These are phyloP conservation scores for Volucella bombylans DNA, from an alignment of 2,888 invertebrate species.

Conservation along the genomic window DNA sequence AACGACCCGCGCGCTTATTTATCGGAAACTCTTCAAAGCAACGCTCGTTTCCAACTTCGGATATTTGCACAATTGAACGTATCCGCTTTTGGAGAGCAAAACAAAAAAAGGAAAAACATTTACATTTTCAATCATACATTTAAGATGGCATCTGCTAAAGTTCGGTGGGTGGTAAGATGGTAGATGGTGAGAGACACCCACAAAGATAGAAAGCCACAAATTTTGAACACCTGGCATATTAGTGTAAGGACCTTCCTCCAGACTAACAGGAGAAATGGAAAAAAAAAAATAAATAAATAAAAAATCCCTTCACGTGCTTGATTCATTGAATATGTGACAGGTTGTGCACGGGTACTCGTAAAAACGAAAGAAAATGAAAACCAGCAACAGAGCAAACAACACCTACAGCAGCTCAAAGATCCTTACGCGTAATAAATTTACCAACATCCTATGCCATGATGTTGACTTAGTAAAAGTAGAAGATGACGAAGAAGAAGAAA, in stretches of 20 bases:
- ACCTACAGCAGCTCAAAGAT: conserved; percentile 46
- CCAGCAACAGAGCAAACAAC: conserved; percentile 19
- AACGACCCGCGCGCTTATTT: conserved; percentile 6
- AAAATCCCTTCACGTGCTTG: conserved; percentile 62
- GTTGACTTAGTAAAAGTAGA: conserved; percentile 39
- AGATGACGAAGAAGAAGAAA: background rate
- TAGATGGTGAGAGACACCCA: conserved; percentile 1
- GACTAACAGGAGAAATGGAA: background rate
- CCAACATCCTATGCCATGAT: conserved; percentile 44
- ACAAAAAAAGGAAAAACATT: conserved; percentile 21
- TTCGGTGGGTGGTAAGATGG: conserved; percentile 11
- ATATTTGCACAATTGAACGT: conserved; percentile 61
- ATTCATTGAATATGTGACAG: conserved; percentile 56
- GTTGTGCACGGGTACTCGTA: background rate
- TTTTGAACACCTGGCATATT: conserved; percentile 55
- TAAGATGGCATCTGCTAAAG: conserved; percentile 56
- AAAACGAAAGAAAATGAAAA: background rate
- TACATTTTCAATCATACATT: conserved; percentile 72
- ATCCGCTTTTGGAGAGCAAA: conserved; percentile 19
- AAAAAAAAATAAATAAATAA: conserved; percentile 5
- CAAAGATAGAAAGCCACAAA: conserved; percentile 31
- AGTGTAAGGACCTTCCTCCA: background rate
- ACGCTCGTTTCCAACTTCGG: conserved; percentile 15
- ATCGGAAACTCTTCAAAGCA: conserved; percentile 14
- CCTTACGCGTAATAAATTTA: conserved; percentile 67